Conservation (phyloP, 2,888 invertebrate genomes). For the Eupsilia transversa region DNA sequence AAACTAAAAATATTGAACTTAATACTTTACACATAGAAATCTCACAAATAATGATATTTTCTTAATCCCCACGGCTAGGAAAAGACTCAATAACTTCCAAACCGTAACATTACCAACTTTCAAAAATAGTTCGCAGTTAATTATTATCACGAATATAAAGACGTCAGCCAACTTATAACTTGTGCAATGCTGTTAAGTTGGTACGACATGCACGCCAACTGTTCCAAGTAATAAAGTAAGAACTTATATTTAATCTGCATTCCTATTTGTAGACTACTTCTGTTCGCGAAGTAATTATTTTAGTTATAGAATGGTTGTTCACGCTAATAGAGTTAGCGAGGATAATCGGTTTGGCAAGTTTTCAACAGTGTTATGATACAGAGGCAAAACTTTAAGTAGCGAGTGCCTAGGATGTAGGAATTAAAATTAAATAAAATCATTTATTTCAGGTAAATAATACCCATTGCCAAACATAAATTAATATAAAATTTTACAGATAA, state of each 20-base stretch:
- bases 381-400: background rate
- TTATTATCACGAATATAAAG: slow-evolving; percentile 36
- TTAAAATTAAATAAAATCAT: no score
- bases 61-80: background rate
- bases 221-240: slow-evolving; percentile 51
- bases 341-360: background rate
- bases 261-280: slow-evolving; percentile 39
- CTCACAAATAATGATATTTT: background rate
- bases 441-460: no score
- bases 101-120: slow-evolving; percentile 32
- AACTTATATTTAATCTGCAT: slow-evolving; percentile 61
- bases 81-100: background rate
- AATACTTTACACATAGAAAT: background rate
- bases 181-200: slow-evolving; percentile 30
- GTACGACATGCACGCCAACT: slow-evolving; percentile 57
- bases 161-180: slow-evolving; percentile 44
- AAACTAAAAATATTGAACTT: background rate
- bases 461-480: no score
- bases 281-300: slow-evolving; percentile 53
- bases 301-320: slow-evolving; percentile 31
- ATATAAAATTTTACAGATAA: no score
- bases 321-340: background rate
- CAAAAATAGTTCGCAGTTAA: slow-evolving; percentile 15
- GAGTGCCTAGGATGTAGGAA: background rate
- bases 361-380: background rate